phyloP scores from a whole-genome alignment of 2,797 vertebrate genomes.

The Parambassis ranga region DNA sequence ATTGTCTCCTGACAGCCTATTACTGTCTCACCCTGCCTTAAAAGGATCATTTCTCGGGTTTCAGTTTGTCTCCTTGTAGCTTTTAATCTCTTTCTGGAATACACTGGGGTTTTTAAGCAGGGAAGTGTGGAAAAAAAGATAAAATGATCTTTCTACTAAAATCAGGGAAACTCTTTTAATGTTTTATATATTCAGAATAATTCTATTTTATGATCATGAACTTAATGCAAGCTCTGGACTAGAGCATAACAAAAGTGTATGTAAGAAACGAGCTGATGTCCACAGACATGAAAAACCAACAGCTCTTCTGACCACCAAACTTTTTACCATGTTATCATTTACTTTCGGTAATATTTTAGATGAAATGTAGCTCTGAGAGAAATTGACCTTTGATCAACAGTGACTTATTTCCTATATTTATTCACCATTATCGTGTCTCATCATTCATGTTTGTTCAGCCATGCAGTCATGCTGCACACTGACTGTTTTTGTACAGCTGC shows the following conservation, averaged over 20 bases:
- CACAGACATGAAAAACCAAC: constrained; percentile 18
- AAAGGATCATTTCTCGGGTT: not conserved
- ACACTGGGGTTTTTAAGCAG: too few species aligned
- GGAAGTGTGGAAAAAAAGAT: too few species aligned
- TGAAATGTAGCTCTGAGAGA: too few species aligned
- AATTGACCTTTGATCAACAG: too few species aligned
- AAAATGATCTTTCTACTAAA: too few species aligned
- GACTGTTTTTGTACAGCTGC: not conserved
- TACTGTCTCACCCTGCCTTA: not conserved
- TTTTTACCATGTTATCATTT: too few species aligned
- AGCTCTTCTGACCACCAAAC: too few species aligned
- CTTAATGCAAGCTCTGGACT: not conserved
- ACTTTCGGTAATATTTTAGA: too few species aligned
- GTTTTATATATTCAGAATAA: constrained; percentile 8
- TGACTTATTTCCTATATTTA: too few species aligned
- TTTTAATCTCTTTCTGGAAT: not conserved
- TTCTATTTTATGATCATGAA: too few species aligned
- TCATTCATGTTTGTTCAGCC: not conserved
- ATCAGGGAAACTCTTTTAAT: not conserved
- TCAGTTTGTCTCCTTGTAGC: not conserved
- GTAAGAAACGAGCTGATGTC: constrained; percentile 9
- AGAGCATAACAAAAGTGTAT: not conserved
- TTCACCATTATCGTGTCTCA: too few species aligned
- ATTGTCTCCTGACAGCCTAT: not conserved
- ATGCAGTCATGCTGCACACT: not conserved